These are phyloP conservation scores for Ganaspis brasiliensis DNA, from an alignment of 2,888 invertebrate genomes.

Conservation along the genomic window DNA sequence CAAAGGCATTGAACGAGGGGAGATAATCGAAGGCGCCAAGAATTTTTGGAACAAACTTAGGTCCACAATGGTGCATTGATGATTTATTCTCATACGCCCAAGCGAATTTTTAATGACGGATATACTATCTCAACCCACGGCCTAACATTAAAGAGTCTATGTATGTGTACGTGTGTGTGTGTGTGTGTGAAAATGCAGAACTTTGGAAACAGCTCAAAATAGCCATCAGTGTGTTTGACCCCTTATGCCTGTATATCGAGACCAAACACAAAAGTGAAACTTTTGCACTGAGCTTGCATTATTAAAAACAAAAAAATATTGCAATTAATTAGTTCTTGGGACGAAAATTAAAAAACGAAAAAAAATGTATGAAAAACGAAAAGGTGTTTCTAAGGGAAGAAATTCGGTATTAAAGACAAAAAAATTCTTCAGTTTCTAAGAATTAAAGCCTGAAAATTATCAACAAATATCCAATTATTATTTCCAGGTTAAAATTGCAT, in stretches of 20 bases:
- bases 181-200: background rate
- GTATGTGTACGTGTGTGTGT: no score
- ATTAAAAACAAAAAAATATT: background rate
- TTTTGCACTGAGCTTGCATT: no score
- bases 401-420: no score
- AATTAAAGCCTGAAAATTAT: no score
- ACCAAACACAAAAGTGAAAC: background rate
- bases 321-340: no score
- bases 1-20: background rate
- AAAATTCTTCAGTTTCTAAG: no score
- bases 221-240: constrained; percentile 28
- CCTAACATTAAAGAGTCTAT: background rate
- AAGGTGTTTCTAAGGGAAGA: no score
- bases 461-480: no score
- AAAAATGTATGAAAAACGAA: no score
- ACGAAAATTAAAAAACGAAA: no score
- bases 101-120: constrained; percentile 18
- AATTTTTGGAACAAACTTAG: constrained; percentile 13
- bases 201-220: constrained; percentile 27
- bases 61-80: constrained; percentile 2
- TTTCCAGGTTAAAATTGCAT: no score
- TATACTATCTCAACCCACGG: background rate
- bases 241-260: constrained; percentile 26
- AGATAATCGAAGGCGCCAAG: background rate
- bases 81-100: background rate